phyloP scores from a whole-genome alignment of 2,113 vertebrate species.

The Grantiella picta region DNA sequence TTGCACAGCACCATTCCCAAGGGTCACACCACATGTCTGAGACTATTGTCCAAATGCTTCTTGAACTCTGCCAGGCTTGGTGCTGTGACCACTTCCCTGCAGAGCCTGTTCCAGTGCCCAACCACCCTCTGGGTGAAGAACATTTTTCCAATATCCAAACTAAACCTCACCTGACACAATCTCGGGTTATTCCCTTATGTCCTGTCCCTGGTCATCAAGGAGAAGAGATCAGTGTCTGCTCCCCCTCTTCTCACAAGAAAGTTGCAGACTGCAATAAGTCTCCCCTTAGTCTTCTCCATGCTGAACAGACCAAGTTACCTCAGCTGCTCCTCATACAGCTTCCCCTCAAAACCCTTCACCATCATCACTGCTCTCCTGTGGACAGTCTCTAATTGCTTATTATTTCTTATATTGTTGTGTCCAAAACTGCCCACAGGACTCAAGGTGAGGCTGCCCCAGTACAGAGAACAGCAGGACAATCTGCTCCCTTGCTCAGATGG shows the following conservation, averaged over 20 bases:
- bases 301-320: not conserved
- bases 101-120: not conserved
- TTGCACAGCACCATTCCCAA: not conserved
- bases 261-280: not conserved
- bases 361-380: not conserved
- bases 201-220: not conserved
- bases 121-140: not conserved
- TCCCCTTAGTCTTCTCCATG: not conserved
- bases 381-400: not conserved
- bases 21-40: fast-evolving
- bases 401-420: not conserved
- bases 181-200: not conserved
- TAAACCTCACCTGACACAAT: not conserved
- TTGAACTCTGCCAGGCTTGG: not conserved
- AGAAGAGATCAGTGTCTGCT: not conserved
- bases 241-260: not conserved
- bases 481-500: fast-evolving
- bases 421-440: not conserved
- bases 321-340: not conserved
- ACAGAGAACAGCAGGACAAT: not conserved
- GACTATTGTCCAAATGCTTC: not conserved
- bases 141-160: not conserved
- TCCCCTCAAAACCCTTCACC: not conserved
- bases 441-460: fast-evolving
- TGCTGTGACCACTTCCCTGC: not conserved